Evolutionary conservation across 2,113 vertebrate genomes (phyloP), one percentile per base, ranked within the genome.

Genomic region (Oriolus oriolus): DNA sequence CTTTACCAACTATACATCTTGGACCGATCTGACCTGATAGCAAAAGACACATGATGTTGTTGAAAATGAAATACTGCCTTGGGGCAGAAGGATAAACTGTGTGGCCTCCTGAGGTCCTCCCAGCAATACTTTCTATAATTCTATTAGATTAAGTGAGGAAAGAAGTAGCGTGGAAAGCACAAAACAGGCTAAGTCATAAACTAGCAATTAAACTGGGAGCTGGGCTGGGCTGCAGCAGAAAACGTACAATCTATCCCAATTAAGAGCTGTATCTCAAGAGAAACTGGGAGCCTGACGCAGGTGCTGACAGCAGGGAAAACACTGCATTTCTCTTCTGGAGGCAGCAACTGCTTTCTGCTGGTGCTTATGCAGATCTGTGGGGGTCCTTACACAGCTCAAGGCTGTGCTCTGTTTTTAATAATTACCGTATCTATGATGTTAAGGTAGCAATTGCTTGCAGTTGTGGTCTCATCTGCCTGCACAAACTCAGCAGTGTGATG

Each of bases 231-330:
- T 77, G 60, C 89, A 91, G 96, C 84, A 93, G 82, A 96, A 96
- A 91, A 87, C 5, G 60, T 96, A 94, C 81, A 45, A 97, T 98
- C 95, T 86, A 95, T 97, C 91, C 96, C 96, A 97, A 97, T 98
- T 96, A 97, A 93, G 84, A 95, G 74, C 94, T 90, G 83, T 87
- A 95, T 97, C 96, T 96, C 94, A 94, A 75, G 93, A 94, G 94
- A 92, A 96, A 80, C 63, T 41, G 59, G 81, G 75, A 93, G 87
- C 87, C 81, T 97, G 94, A 84, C 39, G 41, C 88, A 93, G 95
- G 82, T 97, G 94, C 95, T 97, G 88, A 93, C 94, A 97, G 96
- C 92, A 90, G 86, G 71, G 86, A 91, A 94, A 96, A 91, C 37
- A 42, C 53, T 92, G 78, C 77, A 22, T 95, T 92, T 95, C 92